phyloP scores from a whole-genome alignment of 35 echinoderm and acorn worm species.

The Anneissia japonica region DNA sequence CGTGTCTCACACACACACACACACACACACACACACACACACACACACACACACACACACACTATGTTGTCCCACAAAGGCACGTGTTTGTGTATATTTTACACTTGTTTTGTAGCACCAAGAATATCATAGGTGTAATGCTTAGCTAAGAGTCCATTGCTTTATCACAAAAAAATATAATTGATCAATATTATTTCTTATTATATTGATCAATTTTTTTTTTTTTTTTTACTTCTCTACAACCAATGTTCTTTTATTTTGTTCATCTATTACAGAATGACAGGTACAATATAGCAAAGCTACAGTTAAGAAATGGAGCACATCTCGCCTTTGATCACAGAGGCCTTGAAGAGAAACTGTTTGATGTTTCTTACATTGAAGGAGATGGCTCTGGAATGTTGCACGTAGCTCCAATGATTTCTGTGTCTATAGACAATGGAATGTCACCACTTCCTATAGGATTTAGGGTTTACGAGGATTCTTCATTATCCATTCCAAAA shows the following conservation, averaged over 20 bases:
- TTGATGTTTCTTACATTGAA: constrained; percentile 24
- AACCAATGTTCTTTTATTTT: background rate
- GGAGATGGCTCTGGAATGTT: constrained; percentile 60
- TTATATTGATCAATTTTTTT: no score
- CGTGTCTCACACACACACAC: no score
- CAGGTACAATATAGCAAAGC: constrained; percentile 25
- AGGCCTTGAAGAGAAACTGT: background rate
- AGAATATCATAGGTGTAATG: no score
- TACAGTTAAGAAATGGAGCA: constrained; percentile 23
- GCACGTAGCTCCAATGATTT: constrained; percentile 13
- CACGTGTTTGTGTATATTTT: no score
- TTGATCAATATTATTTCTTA: no score
- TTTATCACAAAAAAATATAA: no score
- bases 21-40: no score
- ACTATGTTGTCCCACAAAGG: no score
- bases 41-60: no score
- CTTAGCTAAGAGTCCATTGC: no score
- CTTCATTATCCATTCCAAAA: constrained; percentile 49
- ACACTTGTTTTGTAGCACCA: no score
- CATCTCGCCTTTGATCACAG: constrained; percentile 42
- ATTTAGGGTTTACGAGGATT: constrained; percentile 46
- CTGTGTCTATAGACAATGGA: constrained; percentile 37
- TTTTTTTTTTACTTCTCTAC: no score
- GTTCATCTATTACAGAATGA: background rate
- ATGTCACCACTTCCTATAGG: constrained; percentile 50